Base-by-base conservation (phyloP, 2,888 invertebrate genomes). In the Nemotelus pantherinus region DNA sequence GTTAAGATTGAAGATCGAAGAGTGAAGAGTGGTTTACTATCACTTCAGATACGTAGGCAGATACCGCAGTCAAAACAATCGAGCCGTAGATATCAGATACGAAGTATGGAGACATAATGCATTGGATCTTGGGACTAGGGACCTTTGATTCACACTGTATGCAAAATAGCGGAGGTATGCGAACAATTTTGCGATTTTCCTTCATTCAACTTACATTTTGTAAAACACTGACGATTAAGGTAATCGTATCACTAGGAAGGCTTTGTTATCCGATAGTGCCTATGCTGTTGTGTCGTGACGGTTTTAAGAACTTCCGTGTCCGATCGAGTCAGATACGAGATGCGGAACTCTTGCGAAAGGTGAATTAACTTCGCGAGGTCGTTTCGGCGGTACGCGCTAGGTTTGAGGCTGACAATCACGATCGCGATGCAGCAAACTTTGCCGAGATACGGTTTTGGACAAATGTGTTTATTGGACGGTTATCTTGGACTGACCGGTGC, bases 1-100 rank as follows among this genome's bases (percentile, higher is more conserved):
- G 74, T 63, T n/a, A 47, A 68, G 60, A 60, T 3, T 57, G 57
- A 57, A 57, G 57, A 57, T 25, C 25, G 25, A 25, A 25, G 25
- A 25, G 25, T 57, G 57, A 57, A 10, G 67, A 67, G 63, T 74
- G 74, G 63, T 74, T 60, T 45, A 74, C 74, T 60, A 74, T 74
- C 74, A 74, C 60, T 60, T 47, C n/a, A n/a, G 55, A 10, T n/a
- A 41, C 60, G 41, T 41, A 5, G 25, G 7, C 25, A 60, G 60
- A 60, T 39, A 50, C 25, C 44, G n/a, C 44, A 64, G 44, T 45
- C 45, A 67, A 9, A 71, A 71, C 71, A 43, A 58, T 1, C 60
- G 25, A 25, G 25, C 25, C 25, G 25, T 25, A 25, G 25, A 25
- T 25, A 25, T 25, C 25, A 25, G 25, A 25, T 25, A 25, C 25